Conservation (phyloP, 1,140 invertebrate species). For the Bactericera cockerelli region DNA sequence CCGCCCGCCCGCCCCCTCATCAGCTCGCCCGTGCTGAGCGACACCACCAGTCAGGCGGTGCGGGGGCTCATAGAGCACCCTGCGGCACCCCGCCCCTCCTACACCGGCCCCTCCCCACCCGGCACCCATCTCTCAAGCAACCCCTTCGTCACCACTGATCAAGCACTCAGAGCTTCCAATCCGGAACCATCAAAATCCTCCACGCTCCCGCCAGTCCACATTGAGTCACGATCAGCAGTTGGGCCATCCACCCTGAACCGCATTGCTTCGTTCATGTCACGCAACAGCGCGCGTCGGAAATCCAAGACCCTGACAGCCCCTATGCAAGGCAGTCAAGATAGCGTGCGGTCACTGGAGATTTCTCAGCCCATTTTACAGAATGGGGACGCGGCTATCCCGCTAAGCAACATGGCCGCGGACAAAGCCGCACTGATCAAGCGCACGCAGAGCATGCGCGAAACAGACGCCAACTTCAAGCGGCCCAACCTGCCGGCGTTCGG, state of each 20-base stretch:
- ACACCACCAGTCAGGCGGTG: slow-evolving; percentile 52
- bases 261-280: slow-evolving; percentile 52
- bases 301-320: background rate
- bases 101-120: background rate
- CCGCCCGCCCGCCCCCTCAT: slow-evolving; percentile 52
- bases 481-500: slow-evolving; percentile 56
- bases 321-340: slow-evolving; percentile 17
- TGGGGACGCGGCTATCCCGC: slow-evolving; percentile 39
- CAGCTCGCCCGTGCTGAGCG: slow-evolving; percentile 58
- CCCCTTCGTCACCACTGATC: background rate
- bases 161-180: background rate
- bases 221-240: background rate
- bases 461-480: slow-evolving; percentile 33
- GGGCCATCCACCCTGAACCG: slow-evolving; percentile 37
- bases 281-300: background rate
- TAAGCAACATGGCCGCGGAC: slow-evolving; percentile 29
- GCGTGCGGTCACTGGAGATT: slow-evolving; percentile 43
- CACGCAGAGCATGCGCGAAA: slow-evolving; percentile 56
- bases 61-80: slow-evolving; percentile 33
- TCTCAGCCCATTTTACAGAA: slow-evolving; percentile 60
- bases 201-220: background rate
- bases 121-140: slow-evolving; percentile 23
- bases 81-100: background rate
- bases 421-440: slow-evolving; percentile 42
- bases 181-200: background rate